A percentile compares a stretch with the other conserved stretches of the same genome.
Evolutionary conservation across 2,113 vertebrate species (phyloP).

Genomic region (Todiramphus chloris): DNA sequence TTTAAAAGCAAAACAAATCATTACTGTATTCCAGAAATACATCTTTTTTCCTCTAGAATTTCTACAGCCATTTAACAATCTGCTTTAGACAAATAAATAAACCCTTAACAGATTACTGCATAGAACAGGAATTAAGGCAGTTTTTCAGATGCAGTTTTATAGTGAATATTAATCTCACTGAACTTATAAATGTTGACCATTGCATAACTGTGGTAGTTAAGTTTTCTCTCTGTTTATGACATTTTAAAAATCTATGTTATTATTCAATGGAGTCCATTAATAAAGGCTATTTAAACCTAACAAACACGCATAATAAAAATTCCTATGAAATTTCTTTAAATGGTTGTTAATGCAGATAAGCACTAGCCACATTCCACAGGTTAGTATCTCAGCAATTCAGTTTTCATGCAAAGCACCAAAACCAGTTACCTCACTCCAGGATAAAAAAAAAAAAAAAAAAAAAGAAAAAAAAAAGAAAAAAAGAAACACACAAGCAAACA

Average conservation of each 20-base stretch:
- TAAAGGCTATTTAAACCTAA: slow-evolving; percentile 1
- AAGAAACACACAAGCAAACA: not conserved
- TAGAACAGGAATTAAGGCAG: not conserved
- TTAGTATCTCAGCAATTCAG: not conserved
- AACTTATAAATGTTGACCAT: not conserved
- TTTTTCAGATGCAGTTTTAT: not conserved
- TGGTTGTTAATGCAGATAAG: not conserved
- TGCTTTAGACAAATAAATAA: not conserved
- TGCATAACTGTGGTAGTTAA: not conserved
- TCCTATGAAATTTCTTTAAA: not conserved
- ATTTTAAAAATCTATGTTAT: not conserved
- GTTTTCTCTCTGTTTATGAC: not conserved
- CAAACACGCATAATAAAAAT: not conserved
- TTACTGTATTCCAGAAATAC: not conserved
- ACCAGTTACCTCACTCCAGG: not conserved
- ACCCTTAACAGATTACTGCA: not conserved
- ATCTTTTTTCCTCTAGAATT: not conserved
- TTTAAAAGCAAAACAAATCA: not conserved
- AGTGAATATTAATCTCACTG: not conserved
- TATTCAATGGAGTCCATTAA: not conserved
- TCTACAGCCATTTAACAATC: not conserved
- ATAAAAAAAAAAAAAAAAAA: not conserved
- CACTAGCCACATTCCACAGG: not conserved
- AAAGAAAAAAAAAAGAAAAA: not conserved
- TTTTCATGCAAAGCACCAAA: not conserved